These are phyloP conservation scores for Myopa tessellatipennis DNA, from an alignment of 2,888 invertebrate genomes.

Conservation along the genomic window DNA sequence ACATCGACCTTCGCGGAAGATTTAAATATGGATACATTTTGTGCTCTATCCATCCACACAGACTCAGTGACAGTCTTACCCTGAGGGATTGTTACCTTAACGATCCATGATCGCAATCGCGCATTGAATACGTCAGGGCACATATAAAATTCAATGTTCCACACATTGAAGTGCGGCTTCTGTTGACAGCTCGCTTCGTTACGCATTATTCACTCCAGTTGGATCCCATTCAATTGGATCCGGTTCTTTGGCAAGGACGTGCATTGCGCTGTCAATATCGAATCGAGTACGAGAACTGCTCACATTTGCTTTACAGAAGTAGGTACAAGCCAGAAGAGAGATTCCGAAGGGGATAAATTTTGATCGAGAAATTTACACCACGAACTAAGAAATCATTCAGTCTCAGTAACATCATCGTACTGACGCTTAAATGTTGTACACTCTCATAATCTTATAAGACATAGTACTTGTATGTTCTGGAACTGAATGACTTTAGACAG, in stretches of 20 bases:
- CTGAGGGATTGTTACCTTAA: slow-evolving; percentile 29
- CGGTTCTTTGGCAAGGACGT: slow-evolving; percentile 21
- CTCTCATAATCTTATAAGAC: too few relatives aligned
- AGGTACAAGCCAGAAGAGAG: too few relatives aligned
- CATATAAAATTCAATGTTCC: slow-evolving; percentile 40
- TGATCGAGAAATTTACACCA: too few relatives aligned
- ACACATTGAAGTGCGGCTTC: slow-evolving; percentile 40
- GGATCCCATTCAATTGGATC: neutral
- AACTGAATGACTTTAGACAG: too few relatives aligned
- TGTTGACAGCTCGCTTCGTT: slow-evolving; percentile 46
- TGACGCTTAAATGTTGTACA: too few relatives aligned
- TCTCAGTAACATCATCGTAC: too few relatives aligned
- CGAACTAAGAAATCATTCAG: too few relatives aligned
- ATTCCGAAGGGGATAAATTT: neutral
- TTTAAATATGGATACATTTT: slow-evolving; percentile 16
- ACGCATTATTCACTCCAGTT: slow-evolving; percentile 45
- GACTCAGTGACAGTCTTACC: neutral
- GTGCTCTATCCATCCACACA: slow-evolving; percentile 3
- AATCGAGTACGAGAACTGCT: too few relatives aligned
- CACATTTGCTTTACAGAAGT: too few relatives aligned
- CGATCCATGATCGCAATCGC: slow-evolving; percentile 8
- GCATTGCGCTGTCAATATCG: slow-evolving; percentile 16
- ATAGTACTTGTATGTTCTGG: too few relatives aligned
- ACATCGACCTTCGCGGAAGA: slow-evolving; percentile 19
- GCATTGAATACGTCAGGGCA: slow-evolving; percentile 20